These are phyloP conservation scores for Semicossyphus pulcher DNA, from an alignment of 2,113 vertebrate species.

Conservation along the genomic window DNA sequence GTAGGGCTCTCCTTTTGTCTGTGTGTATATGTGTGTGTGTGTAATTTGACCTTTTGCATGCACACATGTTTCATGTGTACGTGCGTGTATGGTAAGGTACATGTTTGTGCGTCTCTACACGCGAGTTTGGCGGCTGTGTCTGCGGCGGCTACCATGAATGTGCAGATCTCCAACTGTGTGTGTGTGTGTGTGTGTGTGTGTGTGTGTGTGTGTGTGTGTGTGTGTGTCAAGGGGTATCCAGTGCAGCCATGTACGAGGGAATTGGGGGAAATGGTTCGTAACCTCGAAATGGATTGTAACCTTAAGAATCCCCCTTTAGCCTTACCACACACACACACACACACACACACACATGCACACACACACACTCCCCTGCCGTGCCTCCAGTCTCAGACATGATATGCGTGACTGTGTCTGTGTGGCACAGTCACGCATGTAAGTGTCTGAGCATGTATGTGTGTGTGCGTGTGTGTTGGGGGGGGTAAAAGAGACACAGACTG, in stretches of 20 bases:
- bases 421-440: conserved; percentile 66
- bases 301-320: conserved; percentile 42
- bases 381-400: conserved; percentile 68
- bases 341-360: conserved; percentile 23
- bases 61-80: conserved; percentile 38
- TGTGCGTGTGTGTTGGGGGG: conserved; percentile 15
- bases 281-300: conserved; percentile 59
- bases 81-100: not conserved
- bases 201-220: conserved; percentile 1
- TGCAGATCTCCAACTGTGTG: not conserved
- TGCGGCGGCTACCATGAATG: not conserved
- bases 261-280: conserved; percentile 38
- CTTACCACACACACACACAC: conserved; percentile 5
- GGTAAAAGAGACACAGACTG: conserved; percentile 30
- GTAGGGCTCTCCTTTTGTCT: conserved; percentile 59
- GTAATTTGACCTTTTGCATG: conserved; percentile 66
- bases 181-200: not conserved
- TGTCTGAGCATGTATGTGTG: conserved; percentile 53
- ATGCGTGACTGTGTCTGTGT: conserved; percentile 63
- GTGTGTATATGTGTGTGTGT: conserved; percentile 31
- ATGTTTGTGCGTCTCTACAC: too few species aligned
- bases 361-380: conserved; percentile 35
- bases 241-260: conserved; percentile 16
- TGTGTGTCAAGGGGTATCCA: not conserved
- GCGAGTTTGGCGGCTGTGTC: too few species aligned